Conservation (phyloP, 1,140 invertebrate species). For the Papilio polytes region DNA sequence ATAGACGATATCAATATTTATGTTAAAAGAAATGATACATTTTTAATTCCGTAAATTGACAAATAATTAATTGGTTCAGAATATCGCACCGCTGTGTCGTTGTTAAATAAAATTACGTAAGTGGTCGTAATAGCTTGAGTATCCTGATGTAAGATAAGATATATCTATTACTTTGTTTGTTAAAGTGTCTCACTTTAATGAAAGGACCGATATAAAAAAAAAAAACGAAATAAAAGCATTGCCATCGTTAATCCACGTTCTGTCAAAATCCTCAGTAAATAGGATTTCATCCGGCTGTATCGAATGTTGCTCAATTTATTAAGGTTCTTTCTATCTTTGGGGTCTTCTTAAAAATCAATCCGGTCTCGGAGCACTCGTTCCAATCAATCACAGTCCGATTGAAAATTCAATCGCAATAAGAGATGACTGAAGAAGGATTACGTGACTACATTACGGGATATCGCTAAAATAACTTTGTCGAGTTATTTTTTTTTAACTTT, state of each 20-base stretch:
- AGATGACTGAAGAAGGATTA: slow-evolving; percentile 74
- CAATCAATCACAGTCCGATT: slow-evolving; percentile 76
- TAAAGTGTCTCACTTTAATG: slow-evolving; percentile 3
- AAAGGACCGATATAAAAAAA: background rate
- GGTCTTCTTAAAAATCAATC: slow-evolving; percentile 77
- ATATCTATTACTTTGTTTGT: background rate
- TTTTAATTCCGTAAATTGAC: background rate
- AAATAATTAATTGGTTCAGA: background rate
- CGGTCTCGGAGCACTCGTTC: slow-evolving; percentile 61
- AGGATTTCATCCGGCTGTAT: slow-evolving; percentile 67
- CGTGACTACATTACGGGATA: slow-evolving; percentile 70
- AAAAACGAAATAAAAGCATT: slow-evolving; percentile 31
- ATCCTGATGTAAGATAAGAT: background rate
- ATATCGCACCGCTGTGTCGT: background rate
- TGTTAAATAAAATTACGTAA: slow-evolving; percentile 6
- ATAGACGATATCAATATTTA: no score
- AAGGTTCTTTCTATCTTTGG: slow-evolving; percentile 67
- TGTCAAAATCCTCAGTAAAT: slow-evolving; percentile 66
- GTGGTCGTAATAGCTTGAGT: slow-evolving; percentile 15
- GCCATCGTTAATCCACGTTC: slow-evolving; percentile 61
- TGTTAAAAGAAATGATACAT: no score
- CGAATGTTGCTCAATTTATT: slow-evolving; percentile 73
- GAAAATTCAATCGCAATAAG: slow-evolving; percentile 76
- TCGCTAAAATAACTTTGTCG: slow-evolving; percentile 49
- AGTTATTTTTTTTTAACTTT: slow-evolving; percentile 40